Conservation (phyloP, 2,888 invertebrate species). For the Alitta virens region DNA sequence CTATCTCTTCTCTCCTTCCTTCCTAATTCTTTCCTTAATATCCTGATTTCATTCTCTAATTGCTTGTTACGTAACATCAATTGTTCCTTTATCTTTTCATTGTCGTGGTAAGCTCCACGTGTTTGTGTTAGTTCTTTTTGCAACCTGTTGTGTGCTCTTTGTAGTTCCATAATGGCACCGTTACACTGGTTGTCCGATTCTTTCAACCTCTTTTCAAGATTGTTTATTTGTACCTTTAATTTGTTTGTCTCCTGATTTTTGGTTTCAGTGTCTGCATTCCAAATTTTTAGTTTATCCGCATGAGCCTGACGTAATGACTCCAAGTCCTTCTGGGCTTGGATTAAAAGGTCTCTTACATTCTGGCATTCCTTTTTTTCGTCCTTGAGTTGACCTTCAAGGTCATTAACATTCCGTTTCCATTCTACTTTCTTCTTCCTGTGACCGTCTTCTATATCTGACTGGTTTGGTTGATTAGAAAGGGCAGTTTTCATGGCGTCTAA, state of each 20-base stretch:
- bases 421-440: slow-evolving; percentile 31
- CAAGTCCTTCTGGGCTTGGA: slow-evolving; percentile 48
- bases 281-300: slow-evolving; percentile 35
- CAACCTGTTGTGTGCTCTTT: slow-evolving; percentile 37
- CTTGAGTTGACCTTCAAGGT: slow-evolving; percentile 35
- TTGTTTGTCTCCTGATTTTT: slow-evolving; percentile 37
- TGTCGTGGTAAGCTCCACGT: slow-evolving; percentile 35
- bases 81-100: slow-evolving; percentile 38
- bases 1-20: slow-evolving; percentile 31
- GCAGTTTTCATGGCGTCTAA: slow-evolving; percentile 32
- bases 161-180: slow-evolving; percentile 35
- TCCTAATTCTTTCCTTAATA: slow-evolving; percentile 31
- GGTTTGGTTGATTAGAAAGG: background rate
- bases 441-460: slow-evolving; percentile 3
- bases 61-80: slow-evolving; percentile 38
- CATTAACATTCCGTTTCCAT: slow-evolving; percentile 35
- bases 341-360: slow-evolving; percentile 45
- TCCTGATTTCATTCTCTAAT: slow-evolving; percentile 44
- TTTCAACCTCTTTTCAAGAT: slow-evolving; percentile 37
- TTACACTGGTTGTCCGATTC: slow-evolving; percentile 34
- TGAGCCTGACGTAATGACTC: slow-evolving; percentile 42
- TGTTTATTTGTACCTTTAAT: background rate
- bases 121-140: slow-evolving; percentile 36
- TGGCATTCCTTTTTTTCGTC: slow-evolving; percentile 47
- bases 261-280: slow-evolving; percentile 7